Percentiles rank a stretch among this genome's conserved stretches.
Conservation (phyloP, 2,797 vertebrate genomes). For the Nasua narica region DNA sequence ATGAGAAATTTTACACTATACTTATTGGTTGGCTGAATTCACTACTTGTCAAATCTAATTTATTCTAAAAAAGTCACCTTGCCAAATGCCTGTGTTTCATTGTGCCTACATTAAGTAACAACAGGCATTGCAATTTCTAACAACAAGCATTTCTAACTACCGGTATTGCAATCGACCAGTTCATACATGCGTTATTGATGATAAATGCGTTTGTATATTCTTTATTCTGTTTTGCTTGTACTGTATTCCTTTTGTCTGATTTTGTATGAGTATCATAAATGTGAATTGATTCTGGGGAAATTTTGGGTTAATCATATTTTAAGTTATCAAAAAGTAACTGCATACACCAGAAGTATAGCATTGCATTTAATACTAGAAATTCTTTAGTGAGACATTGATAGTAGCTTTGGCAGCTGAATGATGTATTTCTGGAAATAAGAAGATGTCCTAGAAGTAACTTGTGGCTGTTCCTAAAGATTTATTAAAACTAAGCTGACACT, state of each 20-base stretch:
- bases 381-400: conserved; percentile 82
- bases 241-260: conserved; percentile 61
- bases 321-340: conserved; percentile 75
- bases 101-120: conserved; percentile 39
- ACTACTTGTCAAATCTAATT: conserved; percentile 65
- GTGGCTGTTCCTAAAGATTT: conserved; percentile 82
- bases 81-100: conserved; percentile 58
- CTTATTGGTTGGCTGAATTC: conserved; percentile 54
- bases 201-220: background rate
- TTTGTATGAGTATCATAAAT: conserved; percentile 69
- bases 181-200: background rate
- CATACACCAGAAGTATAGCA: conserved; percentile 67
- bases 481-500: conserved; percentile 85
- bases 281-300: conserved; percentile 73
- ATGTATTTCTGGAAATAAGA: conserved; percentile 83
- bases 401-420: conserved; percentile 79
- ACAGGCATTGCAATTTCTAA: background rate
- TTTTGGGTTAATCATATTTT: conserved; percentile 80
- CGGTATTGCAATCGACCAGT: background rate
- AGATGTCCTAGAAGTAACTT: conserved; percentile 84
- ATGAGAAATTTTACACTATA: conserved; percentile 52
- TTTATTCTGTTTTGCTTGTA: conserved; percentile 32
- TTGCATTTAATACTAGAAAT: conserved; percentile 79
- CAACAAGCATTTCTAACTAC: background rate
- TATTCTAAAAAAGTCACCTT: conserved; percentile 62